These are phyloP conservation scores for Tetragnatha montana DNA, from an alignment of 2,888 invertebrate genomes.

Conservation along the genomic window DNA sequence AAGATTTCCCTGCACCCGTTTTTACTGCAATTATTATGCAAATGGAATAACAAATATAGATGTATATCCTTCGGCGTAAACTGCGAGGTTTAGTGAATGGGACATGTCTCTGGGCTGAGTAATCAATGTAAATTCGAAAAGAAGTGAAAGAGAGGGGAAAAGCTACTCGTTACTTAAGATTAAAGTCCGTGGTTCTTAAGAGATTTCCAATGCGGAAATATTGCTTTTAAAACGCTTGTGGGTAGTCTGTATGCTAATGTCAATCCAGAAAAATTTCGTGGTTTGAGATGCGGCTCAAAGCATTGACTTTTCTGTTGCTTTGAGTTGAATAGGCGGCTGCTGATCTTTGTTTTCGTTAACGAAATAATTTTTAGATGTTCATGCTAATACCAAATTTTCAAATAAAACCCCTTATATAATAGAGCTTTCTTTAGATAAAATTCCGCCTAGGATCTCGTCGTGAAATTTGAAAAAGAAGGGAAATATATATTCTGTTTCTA, in stretches of 20 bases:
- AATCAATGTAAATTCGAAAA: background rate
- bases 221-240: background rate
- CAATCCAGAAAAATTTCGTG: no score
- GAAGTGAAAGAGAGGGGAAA: background rate
- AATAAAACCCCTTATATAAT: no score
- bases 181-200: background rate
- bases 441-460: no score
- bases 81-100: background rate
- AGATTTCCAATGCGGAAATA: background rate
- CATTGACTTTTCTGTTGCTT: no score
- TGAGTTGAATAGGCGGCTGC: no score
- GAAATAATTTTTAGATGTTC: no score
- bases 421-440: no score
- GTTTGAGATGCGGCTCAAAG: no score
- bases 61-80: background rate
- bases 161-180: background rate
- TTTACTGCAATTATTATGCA: conserved; percentile 44
- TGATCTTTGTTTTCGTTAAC: no score
- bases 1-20: conserved; percentile 13
- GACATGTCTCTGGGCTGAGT: background rate
- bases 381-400: no score
- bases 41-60: conserved; percentile 29
- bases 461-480: no score
- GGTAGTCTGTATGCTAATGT: background rate
- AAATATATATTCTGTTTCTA: no score